A percentile compares a stretch with the other conserved stretches of the same genome.
These are phyloP conservation scores for Stegophylla sp. DNA, from an alignment of 2,888 invertebrate species.

Conservation along the genomic window DNA sequence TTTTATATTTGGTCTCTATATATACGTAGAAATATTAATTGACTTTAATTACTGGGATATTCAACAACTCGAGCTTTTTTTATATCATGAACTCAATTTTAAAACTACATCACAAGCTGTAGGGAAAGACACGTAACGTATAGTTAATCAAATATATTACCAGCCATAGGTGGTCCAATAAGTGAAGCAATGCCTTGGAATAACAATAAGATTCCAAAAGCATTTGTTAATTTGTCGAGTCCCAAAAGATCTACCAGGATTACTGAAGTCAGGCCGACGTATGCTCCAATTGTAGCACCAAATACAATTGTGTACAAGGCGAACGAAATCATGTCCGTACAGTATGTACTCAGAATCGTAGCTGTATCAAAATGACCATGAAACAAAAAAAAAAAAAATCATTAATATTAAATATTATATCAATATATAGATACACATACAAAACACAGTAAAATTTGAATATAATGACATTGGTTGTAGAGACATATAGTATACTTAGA, in stretches of 20 bases:
- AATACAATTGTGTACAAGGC: constrained; percentile 80
- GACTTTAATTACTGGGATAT: no score
- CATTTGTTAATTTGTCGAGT: constrained; percentile 91
- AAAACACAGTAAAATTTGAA: no score
- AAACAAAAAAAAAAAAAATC: constrained; percentile 62
- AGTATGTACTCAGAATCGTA: constrained; percentile 80
- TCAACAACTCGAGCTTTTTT: no score
- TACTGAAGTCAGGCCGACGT: constrained; percentile 95
- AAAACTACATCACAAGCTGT: no score
- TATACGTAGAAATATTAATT: no score
- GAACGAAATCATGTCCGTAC: constrained; percentile 76
- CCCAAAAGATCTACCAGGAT: constrained; percentile 92
- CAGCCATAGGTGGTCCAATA: constrained; percentile 90
- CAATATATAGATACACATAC: no score
- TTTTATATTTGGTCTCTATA: no score
- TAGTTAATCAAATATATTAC: constrained; percentile 67
- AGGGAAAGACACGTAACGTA: no score
- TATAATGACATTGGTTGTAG: no score
- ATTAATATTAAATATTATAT: not conserved
- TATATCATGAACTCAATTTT: no score
- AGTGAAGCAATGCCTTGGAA: constrained; percentile 94
- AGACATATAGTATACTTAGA: no score
- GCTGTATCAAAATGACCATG: constrained; percentile 67
- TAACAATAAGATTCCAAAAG: constrained; percentile 88
- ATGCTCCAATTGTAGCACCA: constrained; percentile 92